phyloP scores from a whole-genome alignment of 2,888 invertebrate genomes.

The Lycaena phlaeas region DNA sequence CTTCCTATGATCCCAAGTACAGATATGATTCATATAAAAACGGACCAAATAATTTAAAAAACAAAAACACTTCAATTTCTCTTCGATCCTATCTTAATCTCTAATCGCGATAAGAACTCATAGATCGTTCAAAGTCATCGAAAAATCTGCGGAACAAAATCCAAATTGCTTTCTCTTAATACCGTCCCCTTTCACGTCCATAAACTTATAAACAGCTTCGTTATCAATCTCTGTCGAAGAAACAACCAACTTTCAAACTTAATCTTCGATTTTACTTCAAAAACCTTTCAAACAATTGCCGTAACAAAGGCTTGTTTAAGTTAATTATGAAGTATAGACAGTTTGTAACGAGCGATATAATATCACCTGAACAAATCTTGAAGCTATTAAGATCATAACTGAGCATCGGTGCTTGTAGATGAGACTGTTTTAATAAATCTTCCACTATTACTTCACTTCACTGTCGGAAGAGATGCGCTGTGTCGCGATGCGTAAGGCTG shows the following conservation, averaged over 20 bases:
- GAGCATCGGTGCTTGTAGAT: no score
- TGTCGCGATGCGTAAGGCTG: no score
- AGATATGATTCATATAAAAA: no score
- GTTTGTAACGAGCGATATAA: no score
- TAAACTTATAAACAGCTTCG: conserved; percentile 4
- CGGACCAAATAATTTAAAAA: no score
- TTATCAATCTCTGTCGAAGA: conserved; percentile 26
- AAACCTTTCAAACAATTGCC: conserved; percentile 9
- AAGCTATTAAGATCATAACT: no score
- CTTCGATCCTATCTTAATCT: not conserved
- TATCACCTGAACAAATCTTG: not conserved
- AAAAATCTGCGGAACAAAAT: conserved; percentile 4
- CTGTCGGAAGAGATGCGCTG: no score
- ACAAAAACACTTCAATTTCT: no score
- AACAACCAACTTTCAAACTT: conserved; percentile 38
- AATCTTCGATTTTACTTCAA: conserved; percentile 24
- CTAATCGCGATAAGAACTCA: not conserved
- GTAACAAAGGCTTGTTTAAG: conserved; percentile 1
- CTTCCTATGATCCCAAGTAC: no score
- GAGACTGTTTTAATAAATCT: no score
- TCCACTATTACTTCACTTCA: no score
- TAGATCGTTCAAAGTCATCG: not conserved
- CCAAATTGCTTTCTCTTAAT: conserved; percentile 2
- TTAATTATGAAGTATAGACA: not conserved
- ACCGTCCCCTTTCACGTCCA: conserved; percentile 5